phyloP scores from a whole-genome alignment of 2,888 invertebrate species.

The Adelphocoris suturalis region DNA sequence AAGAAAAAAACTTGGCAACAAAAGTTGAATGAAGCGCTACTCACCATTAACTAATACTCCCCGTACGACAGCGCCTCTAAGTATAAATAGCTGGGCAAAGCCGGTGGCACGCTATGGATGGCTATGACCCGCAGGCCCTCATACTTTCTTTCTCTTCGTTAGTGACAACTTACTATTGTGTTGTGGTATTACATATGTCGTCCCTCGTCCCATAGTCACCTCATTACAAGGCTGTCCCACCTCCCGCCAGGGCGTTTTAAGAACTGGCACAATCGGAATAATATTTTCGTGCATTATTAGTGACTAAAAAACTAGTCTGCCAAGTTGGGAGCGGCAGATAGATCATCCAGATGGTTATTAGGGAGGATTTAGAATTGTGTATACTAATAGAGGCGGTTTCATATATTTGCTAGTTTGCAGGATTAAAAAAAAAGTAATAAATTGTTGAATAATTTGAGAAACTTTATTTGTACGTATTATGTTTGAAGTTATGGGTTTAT shows the following conservation, averaged over 20 bases:
- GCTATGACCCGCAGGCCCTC: conserved; percentile 29
- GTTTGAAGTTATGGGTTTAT: too few relatives aligned
- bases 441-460: too few relatives aligned
- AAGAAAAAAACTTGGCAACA: too few relatives aligned
- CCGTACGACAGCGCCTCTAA: background rate
- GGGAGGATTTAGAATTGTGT: too few relatives aligned
- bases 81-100: conserved; percentile 16
- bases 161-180: background rate
- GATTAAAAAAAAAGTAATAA: too few relatives aligned
- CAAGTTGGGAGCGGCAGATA: too few relatives aligned
- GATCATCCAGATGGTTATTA: too few relatives aligned
- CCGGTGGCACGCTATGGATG: conserved; percentile 2
- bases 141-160: conserved; percentile 32
- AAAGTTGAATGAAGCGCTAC: background rate
- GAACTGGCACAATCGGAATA: background rate
- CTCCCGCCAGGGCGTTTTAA: background rate
- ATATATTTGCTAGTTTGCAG: too few relatives aligned
- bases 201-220: background rate
- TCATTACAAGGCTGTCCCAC: background rate
- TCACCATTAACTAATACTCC: background rate
- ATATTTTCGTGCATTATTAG: too few relatives aligned
- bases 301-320: too few relatives aligned
- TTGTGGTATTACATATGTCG: background rate
- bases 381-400: too few relatives aligned
- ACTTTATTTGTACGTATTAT: too few relatives aligned